These are phyloP conservation scores for Drosophila seclusa DNA, from an alignment of 2,888 invertebrate genomes.

Conservation along the genomic window DNA sequence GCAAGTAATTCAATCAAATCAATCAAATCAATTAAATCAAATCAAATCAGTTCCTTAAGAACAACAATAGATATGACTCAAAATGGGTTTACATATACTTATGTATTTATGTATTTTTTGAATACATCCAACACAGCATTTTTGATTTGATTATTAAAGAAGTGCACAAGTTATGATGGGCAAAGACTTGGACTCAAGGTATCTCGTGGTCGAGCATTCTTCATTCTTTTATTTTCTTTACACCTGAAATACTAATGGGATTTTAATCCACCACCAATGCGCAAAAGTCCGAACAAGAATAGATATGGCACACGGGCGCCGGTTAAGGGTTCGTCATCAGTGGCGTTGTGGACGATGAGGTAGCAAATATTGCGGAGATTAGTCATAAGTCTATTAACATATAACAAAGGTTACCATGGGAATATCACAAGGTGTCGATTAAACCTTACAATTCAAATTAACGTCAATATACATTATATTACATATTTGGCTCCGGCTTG, in stretches of 20 bases:
- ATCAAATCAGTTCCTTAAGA: too few relatives aligned
- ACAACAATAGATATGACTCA: too few relatives aligned
- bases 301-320: background rate
- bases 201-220: background rate
- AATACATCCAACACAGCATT: background rate
- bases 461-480: background rate
- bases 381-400: background rate
- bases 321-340: background rate
- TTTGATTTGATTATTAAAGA: background rate
- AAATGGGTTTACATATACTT: too few relatives aligned
- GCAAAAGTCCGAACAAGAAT: background rate
- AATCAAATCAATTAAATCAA: too few relatives aligned
- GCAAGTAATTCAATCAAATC: slow-evolving; percentile 36
- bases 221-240: background rate
- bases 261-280: slow-evolving; percentile 37
- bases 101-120: too few relatives aligned
- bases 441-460: background rate
- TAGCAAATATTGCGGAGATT: background rate
- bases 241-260: slow-evolving; percentile 30
- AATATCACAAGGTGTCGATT: slow-evolving; percentile 1
- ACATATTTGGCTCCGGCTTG: background rate
- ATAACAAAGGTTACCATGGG: background rate
- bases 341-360: slow-evolving; percentile 16
- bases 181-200: background rate
- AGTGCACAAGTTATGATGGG: background rate